Conservation (phyloP, 2,888 invertebrate genomes). For the Cantharis flavilabris region DNA sequence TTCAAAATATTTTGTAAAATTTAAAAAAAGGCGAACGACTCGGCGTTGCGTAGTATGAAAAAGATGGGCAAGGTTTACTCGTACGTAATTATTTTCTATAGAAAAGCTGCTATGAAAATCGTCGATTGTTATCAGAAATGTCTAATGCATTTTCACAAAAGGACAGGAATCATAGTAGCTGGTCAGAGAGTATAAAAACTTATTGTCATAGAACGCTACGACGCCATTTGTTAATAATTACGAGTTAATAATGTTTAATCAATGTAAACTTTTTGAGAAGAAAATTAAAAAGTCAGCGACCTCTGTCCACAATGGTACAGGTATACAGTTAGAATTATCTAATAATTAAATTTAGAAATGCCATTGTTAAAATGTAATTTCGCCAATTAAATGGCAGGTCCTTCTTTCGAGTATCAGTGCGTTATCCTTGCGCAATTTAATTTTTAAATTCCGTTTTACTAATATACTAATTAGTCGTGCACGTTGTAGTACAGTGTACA, state of each 20-base stretch:
- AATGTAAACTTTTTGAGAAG: constrained; percentile 21
- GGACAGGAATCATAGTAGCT: constrained; percentile 29
- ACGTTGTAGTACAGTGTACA: not conserved
- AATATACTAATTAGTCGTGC: not conserved
- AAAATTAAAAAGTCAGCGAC: constrained; percentile 22
- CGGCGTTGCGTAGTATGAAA: not conserved
- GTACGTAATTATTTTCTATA: constrained; percentile 11
- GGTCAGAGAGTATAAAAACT: constrained; percentile 31
- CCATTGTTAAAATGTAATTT: not conserved
- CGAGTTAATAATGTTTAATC: constrained; percentile 14
- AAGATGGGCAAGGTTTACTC: not conserved
- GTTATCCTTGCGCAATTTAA: not conserved
- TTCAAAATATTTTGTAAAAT: not conserved
- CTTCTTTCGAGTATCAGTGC: not conserved
- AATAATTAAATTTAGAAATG: not conserved
- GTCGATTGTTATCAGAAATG: constrained; percentile 27
- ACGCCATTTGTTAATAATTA: constrained; percentile 26
- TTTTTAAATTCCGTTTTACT: not conserved
- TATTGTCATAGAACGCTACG: constrained; percentile 26
- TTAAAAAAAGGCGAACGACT: not conserved
- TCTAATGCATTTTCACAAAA: constrained; percentile 26
- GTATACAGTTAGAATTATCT: not conserved
- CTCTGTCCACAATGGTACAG: not conserved
- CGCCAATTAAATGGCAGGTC: not conserved
- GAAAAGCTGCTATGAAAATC: constrained; percentile 20